Conservation (phyloP, 2,797 vertebrate genomes). For the Alectoris magna region DNA sequence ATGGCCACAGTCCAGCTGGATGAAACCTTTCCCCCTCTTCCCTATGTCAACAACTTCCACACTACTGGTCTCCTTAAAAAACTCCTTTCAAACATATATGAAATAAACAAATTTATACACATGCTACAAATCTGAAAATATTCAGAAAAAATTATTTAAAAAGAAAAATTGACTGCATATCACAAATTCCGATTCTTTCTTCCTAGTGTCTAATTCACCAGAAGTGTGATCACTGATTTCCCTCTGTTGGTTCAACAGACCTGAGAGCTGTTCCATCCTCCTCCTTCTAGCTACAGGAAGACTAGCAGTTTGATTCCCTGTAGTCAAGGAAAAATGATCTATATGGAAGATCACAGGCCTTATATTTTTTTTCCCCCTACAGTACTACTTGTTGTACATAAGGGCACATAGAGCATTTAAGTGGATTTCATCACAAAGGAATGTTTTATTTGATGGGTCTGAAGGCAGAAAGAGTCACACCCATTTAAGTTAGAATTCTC, state of each 20-base stretch:
- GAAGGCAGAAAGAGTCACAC: neutral
- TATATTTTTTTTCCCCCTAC: neutral
- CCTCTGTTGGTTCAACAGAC: neutral
- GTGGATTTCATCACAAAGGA: neutral
- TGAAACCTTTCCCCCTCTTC: conserved; percentile 35
- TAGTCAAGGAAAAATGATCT: neutral
- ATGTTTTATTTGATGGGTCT: neutral
- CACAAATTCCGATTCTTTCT: neutral
- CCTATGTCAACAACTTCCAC: neutral
- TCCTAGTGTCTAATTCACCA: neutral
- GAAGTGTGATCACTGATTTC: neutral
- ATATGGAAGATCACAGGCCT: neutral
- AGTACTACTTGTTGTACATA: neutral
- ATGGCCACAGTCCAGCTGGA: conserved; percentile 16
- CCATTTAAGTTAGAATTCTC: neutral
- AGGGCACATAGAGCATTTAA: neutral
- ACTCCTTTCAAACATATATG: neutral
- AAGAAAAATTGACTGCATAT: neutral
- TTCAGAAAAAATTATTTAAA: neutral
- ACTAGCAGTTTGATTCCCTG: neutral
- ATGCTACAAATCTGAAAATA: neutral
- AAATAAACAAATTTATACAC: neutral
- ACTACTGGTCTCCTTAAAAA: neutral
- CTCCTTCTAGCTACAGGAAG: neutral
- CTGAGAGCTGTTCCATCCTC: neutral